Conservation (phyloP, 2,888 invertebrate species). For the Eremobia ochroleuca region DNA sequence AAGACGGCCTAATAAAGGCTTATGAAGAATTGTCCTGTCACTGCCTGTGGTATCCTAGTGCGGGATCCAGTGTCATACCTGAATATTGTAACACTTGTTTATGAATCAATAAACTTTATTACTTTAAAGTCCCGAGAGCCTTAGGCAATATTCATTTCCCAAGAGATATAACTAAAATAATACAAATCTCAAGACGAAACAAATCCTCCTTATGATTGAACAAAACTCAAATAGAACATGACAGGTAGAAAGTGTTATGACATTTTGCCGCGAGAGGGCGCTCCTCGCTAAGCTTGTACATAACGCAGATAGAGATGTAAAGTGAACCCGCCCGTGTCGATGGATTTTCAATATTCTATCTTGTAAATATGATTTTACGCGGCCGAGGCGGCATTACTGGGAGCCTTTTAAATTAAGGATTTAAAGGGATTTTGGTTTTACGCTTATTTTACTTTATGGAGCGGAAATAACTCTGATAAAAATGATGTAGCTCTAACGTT, state of each 20-base stretch:
- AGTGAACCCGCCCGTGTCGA: slow-evolving; percentile 56
- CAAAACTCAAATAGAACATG: slow-evolving; percentile 25
- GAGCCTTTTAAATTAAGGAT: slow-evolving; percentile 42
- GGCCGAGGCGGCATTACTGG: slow-evolving; percentile 40
- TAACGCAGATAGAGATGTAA: too few relatives aligned
- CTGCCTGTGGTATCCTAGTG: too few relatives aligned
- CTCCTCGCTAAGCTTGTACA: slow-evolving; percentile 30
- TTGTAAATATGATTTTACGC: slow-evolving; percentile 66
- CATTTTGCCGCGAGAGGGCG: slow-evolving; percentile 41
- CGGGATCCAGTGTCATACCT: too few relatives aligned
- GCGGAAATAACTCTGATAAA: slow-evolving; percentile 22
- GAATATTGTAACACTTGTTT: too few relatives aligned
- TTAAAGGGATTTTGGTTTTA: slow-evolving; percentile 31
- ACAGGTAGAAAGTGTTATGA: slow-evolving; percentile 22
- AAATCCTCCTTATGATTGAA: slow-evolving; percentile 43
- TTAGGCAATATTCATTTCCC: neutral
- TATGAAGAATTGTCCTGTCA: neutral
- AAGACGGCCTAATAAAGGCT: neutral
- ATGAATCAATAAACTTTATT: too few relatives aligned
- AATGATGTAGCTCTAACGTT: neutral
- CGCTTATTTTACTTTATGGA: slow-evolving; percentile 32
- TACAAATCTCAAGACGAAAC: slow-evolving; percentile 10
- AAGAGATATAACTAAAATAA: neutral
- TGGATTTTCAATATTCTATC: slow-evolving; percentile 70
- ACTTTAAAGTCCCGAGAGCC: neutral